Conservation (phyloP, 2,797 vertebrate species). For the Eleutherodactylus coqui region DNA sequence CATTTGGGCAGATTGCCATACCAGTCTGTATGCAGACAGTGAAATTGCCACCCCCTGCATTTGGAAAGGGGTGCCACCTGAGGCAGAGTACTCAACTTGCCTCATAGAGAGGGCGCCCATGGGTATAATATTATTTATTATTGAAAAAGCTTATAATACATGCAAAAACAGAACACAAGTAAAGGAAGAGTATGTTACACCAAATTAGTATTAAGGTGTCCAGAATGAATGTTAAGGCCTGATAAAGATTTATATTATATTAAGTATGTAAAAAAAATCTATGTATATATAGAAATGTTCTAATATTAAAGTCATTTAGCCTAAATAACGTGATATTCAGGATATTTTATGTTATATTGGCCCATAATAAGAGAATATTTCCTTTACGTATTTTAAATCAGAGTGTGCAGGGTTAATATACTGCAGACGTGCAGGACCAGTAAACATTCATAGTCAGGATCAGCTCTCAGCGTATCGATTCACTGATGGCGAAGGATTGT, state of each 20-base stretch:
- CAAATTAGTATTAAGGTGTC: not conserved
- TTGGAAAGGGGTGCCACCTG: too few species aligned
- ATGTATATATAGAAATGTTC: not conserved
- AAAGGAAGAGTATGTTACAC: not conserved
- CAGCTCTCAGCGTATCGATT: conserved; percentile 53
- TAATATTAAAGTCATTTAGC: not conserved
- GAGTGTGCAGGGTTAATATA: conserved; percentile 26
- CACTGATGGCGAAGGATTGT: conserved; percentile 51
- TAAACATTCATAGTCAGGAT: conserved; percentile 53
- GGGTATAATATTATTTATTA: not conserved
- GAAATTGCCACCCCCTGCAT: too few species aligned
- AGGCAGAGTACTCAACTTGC: too few species aligned
- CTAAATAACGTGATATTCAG: not conserved
- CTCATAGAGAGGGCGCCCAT: too few species aligned
- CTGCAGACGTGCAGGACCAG: conserved; percentile 24
- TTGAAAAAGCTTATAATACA: not conserved
- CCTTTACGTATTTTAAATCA: not conserved
- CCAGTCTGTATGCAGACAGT: too few species aligned
- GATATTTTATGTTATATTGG: not conserved
- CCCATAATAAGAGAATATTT: not conserved
- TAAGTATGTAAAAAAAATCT: not conserved
- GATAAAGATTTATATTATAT: not conserved
- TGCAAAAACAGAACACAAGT: not conserved
- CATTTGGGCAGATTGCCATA: too few species aligned
- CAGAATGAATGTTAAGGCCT: not conserved